phyloP scores from a whole-genome alignment of 2,113 vertebrate species.

The Mus pahari region DNA sequence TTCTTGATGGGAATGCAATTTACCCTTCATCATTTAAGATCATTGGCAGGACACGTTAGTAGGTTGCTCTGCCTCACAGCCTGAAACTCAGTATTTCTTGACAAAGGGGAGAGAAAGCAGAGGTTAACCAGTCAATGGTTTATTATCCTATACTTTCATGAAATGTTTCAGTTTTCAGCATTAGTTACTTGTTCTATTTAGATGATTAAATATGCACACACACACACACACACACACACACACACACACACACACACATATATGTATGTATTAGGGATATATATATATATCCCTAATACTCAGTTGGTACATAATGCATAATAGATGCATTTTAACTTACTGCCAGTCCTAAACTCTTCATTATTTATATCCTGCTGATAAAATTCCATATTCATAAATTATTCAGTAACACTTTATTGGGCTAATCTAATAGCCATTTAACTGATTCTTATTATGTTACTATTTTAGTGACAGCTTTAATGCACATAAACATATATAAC shows the following conservation, averaged over 20 bases:
- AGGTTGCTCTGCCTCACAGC: neutral
- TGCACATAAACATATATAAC: neutral
- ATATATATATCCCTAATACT: neutral
- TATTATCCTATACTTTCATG: neutral
- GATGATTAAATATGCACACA: neutral
- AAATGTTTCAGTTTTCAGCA: constrained; percentile 12
- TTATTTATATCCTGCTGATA: neutral
- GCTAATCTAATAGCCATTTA: neutral
- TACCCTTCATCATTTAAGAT: constrained; percentile 21
- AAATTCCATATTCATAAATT: neutral
- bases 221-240: no score
- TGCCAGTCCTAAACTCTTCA: neutral
- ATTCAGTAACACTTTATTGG: neutral
- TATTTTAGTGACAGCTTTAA: neutral
- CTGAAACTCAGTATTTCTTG: neutral
- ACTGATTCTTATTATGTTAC: neutral
- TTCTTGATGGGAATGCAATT: neutral
- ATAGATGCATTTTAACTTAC: neutral
- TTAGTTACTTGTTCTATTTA: constrained; percentile 5
- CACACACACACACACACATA: no score
- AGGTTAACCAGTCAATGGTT: neutral
- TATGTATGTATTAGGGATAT: no score
- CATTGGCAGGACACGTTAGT: neutral
- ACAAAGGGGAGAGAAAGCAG: neutral
- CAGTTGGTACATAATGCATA: neutral